A percentile compares a stretch with the other conserved stretches of the same genome.
These are phyloP conservation scores for Euborellia annulipes DNA, from an alignment of 1,140 invertebrate genomes.

Conservation along the genomic window DNA sequence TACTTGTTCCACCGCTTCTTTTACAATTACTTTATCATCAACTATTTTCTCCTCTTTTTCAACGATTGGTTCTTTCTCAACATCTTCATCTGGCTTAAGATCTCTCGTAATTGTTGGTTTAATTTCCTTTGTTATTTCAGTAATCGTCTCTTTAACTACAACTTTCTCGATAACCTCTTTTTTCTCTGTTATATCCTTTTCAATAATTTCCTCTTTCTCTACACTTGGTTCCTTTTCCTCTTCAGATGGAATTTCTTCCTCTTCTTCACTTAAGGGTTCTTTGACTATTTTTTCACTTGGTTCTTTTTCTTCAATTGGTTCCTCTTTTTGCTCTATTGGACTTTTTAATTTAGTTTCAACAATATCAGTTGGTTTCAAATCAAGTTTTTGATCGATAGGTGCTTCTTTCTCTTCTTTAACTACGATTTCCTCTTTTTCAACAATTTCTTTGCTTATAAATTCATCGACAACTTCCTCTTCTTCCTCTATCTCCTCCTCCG, in stretches of 20 bases:
- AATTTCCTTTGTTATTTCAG: constrained; percentile 10
- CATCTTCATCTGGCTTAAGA: not conserved
- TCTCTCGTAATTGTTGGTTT: constrained; percentile 1
- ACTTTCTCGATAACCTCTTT: no score
- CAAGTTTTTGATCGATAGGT: no score
- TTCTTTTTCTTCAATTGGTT: constrained; percentile 17
- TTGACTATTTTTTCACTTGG: constrained; percentile 9
- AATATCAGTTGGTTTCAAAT: no score
- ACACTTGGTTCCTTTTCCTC: constrained; percentile 8
- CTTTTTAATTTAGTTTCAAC: no score
- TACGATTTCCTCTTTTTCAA: constrained; percentile 4
- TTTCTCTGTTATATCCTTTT: constrained; percentile 6
- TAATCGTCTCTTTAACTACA: constrained; percentile 2
- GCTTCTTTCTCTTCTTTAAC: not conserved
- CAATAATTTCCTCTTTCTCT: constrained; percentile 6
- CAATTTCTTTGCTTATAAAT: not conserved
- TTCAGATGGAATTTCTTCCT: not conserved
- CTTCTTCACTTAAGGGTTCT: constrained; percentile 11
- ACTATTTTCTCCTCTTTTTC: constrained; percentile 3
- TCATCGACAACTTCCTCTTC: no score
- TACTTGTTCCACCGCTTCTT: constrained; percentile 10
- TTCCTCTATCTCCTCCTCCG: constrained; percentile 3
- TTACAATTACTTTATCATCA: constrained; percentile 7
- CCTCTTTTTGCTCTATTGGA: constrained; percentile 28
- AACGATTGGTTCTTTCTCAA: not conserved